These are phyloP conservation scores for Aelia acuminata DNA, from an alignment of 2,888 invertebrate species.

Conservation along the genomic window DNA sequence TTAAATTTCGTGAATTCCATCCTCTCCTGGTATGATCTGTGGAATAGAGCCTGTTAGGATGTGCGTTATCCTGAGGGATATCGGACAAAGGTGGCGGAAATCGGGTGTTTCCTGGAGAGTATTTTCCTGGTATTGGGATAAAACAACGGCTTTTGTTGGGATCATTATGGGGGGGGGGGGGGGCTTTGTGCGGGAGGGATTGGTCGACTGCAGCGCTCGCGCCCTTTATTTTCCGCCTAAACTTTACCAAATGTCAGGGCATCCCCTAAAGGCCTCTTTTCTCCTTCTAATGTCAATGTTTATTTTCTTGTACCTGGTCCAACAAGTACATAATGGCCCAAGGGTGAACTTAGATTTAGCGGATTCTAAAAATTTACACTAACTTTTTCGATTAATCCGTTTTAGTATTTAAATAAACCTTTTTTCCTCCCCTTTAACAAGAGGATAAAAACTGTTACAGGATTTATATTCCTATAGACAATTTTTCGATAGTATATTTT, in stretches of 20 bases:
- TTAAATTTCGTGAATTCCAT: no score
- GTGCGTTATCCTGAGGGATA: not conserved
- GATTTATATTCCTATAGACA: no score
- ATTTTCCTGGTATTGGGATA: not conserved
- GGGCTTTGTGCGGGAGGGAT: constrained; percentile 13
- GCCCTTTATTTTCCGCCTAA: not conserved
- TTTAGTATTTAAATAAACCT: no score
- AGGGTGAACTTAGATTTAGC: no score
- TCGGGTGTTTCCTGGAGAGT: not conserved
- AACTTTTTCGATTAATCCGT: no score
- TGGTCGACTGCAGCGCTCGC: not conserved
- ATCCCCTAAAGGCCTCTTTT: not conserved
- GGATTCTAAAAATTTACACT: no score
- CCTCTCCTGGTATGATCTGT: no score
- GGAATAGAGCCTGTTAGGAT: no score
- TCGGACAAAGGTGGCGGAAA: not conserved
- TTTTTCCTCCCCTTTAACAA: no score
- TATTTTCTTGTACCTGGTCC: not conserved
- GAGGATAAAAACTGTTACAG: no score
- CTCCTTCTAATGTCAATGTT: not conserved
- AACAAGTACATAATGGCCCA: not conserved
- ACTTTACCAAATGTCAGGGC: constrained; percentile 46
- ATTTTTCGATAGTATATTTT: no score
- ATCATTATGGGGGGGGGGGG: not conserved
- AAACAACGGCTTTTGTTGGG: not conserved